Evolutionary conservation across 1,140 invertebrate genomes (phyloP).

Genomic region (Tetragnatha versicolor): DNA sequence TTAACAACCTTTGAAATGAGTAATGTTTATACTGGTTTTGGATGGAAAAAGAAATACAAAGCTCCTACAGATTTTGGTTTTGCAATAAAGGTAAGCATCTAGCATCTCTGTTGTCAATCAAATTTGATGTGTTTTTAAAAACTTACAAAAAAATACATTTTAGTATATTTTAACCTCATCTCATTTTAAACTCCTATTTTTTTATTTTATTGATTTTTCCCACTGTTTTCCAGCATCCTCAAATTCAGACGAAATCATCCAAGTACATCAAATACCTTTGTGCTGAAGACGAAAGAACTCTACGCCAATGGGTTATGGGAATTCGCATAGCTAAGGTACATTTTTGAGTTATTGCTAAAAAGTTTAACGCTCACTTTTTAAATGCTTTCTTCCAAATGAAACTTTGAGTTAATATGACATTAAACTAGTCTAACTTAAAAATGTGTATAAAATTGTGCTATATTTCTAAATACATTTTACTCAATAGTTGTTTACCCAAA

Average conservation of each 20-base stretch:
- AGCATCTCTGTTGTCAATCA: not conserved
- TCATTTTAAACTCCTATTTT: too few species aligned
- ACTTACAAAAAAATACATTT: not conserved
- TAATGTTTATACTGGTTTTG: conserved; percentile 88
- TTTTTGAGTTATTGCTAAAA: not conserved
- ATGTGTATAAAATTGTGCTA: too few species aligned
- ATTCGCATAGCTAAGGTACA: conserved; percentile 90
- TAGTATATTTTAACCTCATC: too few species aligned
- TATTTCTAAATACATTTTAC: too few species aligned
- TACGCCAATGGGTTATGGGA: conserved; percentile 92
- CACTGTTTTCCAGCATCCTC: conserved; percentile 72
- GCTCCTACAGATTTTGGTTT: conserved; percentile 95
- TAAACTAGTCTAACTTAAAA: too few species aligned
- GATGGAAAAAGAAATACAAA: conserved; percentile 98
- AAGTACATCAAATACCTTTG: conserved; percentile 98
- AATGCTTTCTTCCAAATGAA: too few species aligned
- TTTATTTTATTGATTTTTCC: too few species aligned
- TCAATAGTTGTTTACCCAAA: too few species aligned
- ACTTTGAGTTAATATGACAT: too few species aligned
- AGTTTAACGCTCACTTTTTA: not conserved
- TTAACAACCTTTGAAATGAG: conserved; percentile 93
- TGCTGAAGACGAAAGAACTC: conserved; percentile 84
- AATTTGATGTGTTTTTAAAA: not conserved
- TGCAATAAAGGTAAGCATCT: conserved; percentile 77
- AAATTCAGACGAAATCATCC: conserved; percentile 84